Percentiles rank a stretch among this genome's conserved stretches.
Conservation (phyloP, 2,797 vertebrate genomes). For the Bradypodion ventrale region DNA sequence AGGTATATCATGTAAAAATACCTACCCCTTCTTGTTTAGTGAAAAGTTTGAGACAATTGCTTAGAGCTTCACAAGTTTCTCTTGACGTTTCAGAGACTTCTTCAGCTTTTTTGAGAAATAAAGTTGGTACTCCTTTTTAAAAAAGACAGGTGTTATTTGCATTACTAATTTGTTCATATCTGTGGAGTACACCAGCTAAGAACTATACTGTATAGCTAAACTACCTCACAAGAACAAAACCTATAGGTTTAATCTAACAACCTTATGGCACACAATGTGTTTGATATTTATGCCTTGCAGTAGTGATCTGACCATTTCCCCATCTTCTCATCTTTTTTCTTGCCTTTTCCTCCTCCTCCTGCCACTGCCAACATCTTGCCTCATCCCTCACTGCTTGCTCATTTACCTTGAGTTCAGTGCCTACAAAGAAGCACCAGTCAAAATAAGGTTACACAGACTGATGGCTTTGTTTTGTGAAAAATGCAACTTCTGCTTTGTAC, state of each 20-base stretch:
- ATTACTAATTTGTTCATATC: not conserved
- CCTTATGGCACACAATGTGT: not conserved
- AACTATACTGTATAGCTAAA: not conserved
- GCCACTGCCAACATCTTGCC: no score
- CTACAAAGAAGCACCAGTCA: no score
- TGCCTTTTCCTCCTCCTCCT: no score
- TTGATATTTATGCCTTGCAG: not conserved
- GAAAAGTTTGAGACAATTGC: slow-evolving; percentile 84
- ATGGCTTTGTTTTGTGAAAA: no score
- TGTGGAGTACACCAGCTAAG: not conserved
- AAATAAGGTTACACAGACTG: no score
- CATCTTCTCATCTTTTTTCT: no score
- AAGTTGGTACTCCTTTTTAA: slow-evolving; percentile 76
- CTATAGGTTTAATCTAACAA: not conserved
- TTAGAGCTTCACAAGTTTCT: slow-evolving; percentile 83
- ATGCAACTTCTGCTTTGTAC: no score
- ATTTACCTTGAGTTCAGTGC: no score
- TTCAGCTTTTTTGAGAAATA: slow-evolving; percentile 84
- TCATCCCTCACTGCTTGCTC: no score
- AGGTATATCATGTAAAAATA: slow-evolving; percentile 33
- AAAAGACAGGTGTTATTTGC: not conserved
- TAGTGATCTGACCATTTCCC: no score
- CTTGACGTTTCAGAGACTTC: slow-evolving; percentile 84
- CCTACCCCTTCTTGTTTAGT: slow-evolving; percentile 89
- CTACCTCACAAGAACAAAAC: not conserved